Evolutionary conservation across 2,888 invertebrate species (phyloP), one percentile per base, ranked within the genome.

Genomic region (Chromoteleia sp.): DNA sequence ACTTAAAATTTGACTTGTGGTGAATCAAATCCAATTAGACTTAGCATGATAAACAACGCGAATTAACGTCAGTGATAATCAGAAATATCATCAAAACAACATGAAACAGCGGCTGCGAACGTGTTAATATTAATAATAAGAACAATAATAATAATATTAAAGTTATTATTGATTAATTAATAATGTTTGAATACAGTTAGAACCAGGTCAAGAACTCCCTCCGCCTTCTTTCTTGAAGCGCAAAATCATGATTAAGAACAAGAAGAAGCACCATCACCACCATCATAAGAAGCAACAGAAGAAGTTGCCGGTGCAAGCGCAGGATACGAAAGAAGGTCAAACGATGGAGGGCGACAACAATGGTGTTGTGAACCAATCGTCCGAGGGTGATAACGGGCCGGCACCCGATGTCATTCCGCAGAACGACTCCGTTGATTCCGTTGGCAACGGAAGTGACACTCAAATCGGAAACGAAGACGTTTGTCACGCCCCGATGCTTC

Each of bases 161-260:
- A 21, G 6, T 1, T 10, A 58, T 56, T 56, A 17, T 19, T 45
- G 8, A n/a, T 10, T 43, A 29, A 48, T 73, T 61, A 15, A 41
- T 14, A 1, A 39, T 36, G 1, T 36, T 71, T 43, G n/a, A 56
- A 52, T 61, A 14, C 77, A 93, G 94, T 90, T 95, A 85, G 94
- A 94, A 86, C 92, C 93, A 41, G 97, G 97, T 91, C 93, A 94
- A 87, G 95, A 96, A 81, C 93, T 99, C 84, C 98, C 98, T 39
- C 96, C 98, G 65, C 98, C 98, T 0, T 94, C 96, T 36, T 89
- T 95, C 76, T 93, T 99, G 73, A 96, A 95, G 83, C 94, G 97
- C 84, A 98, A 98, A 93, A 98, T 99, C 86, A 97, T 99, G 84
- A 98, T 99, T 86, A 99, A 99, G 92, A 99, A 99, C 92, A 98